Evolutionary conservation across 2,113 vertebrate genomes (phyloP).

Genomic region (Damaliscus lunatus): DNA sequence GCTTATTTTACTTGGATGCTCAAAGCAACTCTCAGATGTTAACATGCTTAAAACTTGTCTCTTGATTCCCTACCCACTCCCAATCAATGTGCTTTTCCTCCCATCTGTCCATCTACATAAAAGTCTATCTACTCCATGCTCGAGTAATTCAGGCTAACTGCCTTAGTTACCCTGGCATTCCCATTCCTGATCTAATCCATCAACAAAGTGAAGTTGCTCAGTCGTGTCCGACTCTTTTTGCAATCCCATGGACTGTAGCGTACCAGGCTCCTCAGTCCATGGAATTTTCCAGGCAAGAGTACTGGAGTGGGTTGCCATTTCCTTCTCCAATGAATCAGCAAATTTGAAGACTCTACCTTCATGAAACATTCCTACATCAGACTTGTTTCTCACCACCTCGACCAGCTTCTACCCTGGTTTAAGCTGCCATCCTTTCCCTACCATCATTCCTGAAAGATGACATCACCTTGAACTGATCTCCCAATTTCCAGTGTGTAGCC

Average conservation of each 20-base stretch:
- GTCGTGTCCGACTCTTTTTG: too few species aligned
- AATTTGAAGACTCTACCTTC: not conserved
- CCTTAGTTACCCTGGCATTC: not conserved
- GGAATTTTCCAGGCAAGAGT: too few species aligned
- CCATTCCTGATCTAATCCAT: not conserved
- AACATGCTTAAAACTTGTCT: not conserved
- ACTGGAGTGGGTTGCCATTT: too few species aligned
- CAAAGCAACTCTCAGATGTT: not conserved
- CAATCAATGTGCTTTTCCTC: not conserved
- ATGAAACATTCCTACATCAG: not conserved
- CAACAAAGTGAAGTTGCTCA: not conserved
- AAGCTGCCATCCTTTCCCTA: not conserved
- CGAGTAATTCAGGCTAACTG: not conserved
- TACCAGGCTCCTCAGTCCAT: too few species aligned
- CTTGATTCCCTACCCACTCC: not conserved
- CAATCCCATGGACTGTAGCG: too few species aligned
- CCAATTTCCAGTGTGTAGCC: not conserved
- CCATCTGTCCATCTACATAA: not conserved
- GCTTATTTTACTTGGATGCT: not conserved
- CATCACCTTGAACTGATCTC: not conserved
- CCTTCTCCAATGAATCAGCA: not conserved
- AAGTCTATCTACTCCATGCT: not conserved
- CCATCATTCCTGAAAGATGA: not conserved
- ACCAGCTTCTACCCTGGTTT: not conserved
- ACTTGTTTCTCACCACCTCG: not conserved